phyloP scores from a whole-genome alignment of 2,888 invertebrate genomes.

The Drosophila formosana region DNA sequence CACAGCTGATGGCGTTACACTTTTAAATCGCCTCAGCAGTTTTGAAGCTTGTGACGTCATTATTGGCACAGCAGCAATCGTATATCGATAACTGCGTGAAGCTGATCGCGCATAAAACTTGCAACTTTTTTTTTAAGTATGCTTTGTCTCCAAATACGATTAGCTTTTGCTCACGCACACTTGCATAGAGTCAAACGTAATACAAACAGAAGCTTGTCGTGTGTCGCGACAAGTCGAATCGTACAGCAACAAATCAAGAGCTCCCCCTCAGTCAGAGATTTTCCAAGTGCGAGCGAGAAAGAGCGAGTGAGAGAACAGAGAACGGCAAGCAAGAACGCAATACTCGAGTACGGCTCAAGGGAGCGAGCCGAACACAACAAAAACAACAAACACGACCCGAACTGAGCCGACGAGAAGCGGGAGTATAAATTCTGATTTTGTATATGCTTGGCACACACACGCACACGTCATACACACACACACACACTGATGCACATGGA shows the following conservation, averaged over 20 bases:
- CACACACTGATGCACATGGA: constrained; percentile 1
- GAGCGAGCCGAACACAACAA: constrained; percentile 24
- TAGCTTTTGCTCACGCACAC: constrained; percentile 14
- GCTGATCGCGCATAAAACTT: constrained; percentile 39
- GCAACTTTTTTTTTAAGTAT: constrained; percentile 6
- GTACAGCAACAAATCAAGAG: constrained; percentile 26
- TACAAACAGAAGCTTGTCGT: constrained; percentile 9
- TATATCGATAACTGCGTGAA: constrained; percentile 39
- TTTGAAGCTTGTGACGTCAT: constrained; percentile 23
- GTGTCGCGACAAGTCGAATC: constrained; percentile 7
- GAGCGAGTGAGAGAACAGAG: constrained; percentile 8
- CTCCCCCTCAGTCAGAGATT: constrained; percentile 25
- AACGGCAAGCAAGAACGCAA: constrained; percentile 17
- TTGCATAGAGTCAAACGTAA: not conserved
- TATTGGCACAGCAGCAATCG: constrained; percentile 10
- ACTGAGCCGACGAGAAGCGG: constrained; percentile 31
- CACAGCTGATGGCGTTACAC: constrained; percentile 32
- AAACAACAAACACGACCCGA: no score
- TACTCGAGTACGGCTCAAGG: constrained; percentile 40
- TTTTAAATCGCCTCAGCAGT: not conserved
- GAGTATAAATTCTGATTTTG: constrained; percentile 50
- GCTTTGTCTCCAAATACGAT: constrained; percentile 20
- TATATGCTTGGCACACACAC: constrained; percentile 4
- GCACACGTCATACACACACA: constrained; percentile 12
- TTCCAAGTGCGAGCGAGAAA: constrained; percentile 12